Conservation (phyloP, 2,113 vertebrate species). For the Empidonax traillii region DNA sequence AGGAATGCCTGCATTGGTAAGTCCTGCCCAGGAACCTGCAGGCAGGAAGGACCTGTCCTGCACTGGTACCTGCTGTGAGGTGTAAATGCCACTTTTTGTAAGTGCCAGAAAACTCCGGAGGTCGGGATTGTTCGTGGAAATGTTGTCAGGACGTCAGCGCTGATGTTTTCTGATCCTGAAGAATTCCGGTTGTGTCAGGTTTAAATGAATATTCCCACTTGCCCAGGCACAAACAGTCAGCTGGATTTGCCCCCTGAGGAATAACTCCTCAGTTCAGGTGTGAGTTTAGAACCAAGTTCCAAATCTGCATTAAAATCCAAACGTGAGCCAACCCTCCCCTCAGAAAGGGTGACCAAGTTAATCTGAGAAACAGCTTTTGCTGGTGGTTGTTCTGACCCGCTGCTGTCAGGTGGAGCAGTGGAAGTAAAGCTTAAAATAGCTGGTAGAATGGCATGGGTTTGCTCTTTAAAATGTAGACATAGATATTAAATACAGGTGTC, state of each 20-base stretch:
- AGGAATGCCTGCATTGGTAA: constrained; percentile 95
- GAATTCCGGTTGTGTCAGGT: background rate
- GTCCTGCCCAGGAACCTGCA: background rate
- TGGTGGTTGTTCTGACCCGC: background rate
- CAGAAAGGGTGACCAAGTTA: background rate
- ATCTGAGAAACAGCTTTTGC: background rate
- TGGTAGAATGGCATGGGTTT: background rate
- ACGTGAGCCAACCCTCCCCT: background rate
- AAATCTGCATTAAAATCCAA: background rate
- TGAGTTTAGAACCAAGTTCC: background rate
- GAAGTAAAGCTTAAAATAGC: background rate
- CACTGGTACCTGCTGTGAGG: background rate
- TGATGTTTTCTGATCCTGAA: background rate
- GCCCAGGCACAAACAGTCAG: background rate
- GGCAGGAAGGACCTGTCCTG: background rate
- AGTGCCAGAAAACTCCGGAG: background rate
- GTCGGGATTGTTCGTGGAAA: rapidly evolving
- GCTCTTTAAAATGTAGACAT: background rate
- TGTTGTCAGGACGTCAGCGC: too few relatives aligned
- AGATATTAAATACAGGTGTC: background rate
- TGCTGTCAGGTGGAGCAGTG: background rate
- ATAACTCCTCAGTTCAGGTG: background rate
- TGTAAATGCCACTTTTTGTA: background rate
- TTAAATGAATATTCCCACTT: background rate
- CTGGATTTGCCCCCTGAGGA: background rate